Base-by-base conservation (phyloP, 2,888 invertebrate genomes). In the Epiperipatus broadwayi region DNA sequence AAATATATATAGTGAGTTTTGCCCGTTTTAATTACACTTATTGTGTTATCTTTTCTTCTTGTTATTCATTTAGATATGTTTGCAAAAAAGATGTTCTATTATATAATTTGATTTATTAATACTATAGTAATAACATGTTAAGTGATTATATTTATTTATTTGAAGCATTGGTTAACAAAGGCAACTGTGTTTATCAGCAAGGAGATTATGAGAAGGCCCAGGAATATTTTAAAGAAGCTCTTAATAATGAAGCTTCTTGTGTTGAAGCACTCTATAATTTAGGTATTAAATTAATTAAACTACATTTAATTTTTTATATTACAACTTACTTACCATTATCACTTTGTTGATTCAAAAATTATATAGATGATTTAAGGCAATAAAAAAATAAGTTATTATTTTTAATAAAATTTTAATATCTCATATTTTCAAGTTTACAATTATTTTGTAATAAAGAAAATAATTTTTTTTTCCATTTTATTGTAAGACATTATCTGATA, bases 241-340 rank as follows among this genome's bases (percentile, higher is more conserved):
- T 85, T 27, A 73, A 75, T 48, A 72, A 74, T 51, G 79, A 84
- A 50, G 71, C 79, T 0, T 73, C 75, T 19, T 79, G 76, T 54
- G 75, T 84, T 21, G 81, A 84, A 60, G 83, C 79, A 1, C 66
- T 78, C 21, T 83, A 78, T 53, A 80, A 84, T 60, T 59, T 81
- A 42, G 80, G 80, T 64, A 54, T 59, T 56, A 14, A 31, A 27
- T 15, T 35, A 19, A 7, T 10, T 5, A 16, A 15, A 5, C 27
- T 35, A 2, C 10, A 32, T 8, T 41, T 25, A 4, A 20, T 21
- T 31, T 18, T 19, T 8, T 27, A 21, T 14, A 37, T 10, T 3
- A 40, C 29, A 5, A 28, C 29, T 25, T 18, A 5, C 8, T 10
- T 35, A 25, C 12, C 25, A 35, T 28, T 7, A 14, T 25, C 12